Evolutionary conservation across 1,140 invertebrate species (phyloP).

Genomic region (Orussus abietinus): DNA sequence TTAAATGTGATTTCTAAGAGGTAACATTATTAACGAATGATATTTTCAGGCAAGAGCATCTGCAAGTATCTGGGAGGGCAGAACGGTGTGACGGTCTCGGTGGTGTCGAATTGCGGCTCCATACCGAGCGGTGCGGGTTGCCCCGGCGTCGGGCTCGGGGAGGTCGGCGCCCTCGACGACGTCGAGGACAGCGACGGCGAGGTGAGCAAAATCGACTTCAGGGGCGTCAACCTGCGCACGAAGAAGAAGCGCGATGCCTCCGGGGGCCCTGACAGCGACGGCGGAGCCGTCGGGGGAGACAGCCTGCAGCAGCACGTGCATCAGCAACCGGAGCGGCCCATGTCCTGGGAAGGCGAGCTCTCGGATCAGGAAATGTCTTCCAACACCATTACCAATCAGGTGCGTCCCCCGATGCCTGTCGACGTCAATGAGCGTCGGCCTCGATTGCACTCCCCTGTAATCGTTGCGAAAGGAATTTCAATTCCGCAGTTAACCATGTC

Average conservation of each 20-base stretch:
- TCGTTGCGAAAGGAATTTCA: no score
- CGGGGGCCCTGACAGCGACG: conserved; percentile 29
- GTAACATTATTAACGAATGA: not conserved
- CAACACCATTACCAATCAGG: conserved; percentile 52
- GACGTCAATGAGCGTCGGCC: no score
- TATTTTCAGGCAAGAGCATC: conserved; percentile 41
- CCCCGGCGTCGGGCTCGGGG: conserved; percentile 19
- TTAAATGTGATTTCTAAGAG: no score
- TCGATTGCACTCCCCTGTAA: no score
- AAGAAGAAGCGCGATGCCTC: conserved; percentile 52
- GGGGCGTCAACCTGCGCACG: conserved; percentile 55
- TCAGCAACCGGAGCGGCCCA: conserved; percentile 65
- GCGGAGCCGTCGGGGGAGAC: conserved; percentile 35
- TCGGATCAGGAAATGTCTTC: conserved; percentile 69
- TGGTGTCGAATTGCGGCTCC: conserved; percentile 44
- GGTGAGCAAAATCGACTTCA: conserved; percentile 58
- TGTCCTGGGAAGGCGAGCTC: conserved; percentile 89
- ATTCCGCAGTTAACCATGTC: no score
- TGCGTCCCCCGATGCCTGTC: conserved; percentile 17
- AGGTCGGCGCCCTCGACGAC: conserved; percentile 42
- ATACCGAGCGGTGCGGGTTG: conserved; percentile 21
- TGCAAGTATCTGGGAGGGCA: conserved; percentile 50
- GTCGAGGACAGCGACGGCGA: conserved; percentile 56
- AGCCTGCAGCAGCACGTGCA: conserved; percentile 37
- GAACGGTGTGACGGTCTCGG: conserved; percentile 51